Conservation (phyloP, 2,888 invertebrate species). For the Drosophila neotestacea region DNA sequence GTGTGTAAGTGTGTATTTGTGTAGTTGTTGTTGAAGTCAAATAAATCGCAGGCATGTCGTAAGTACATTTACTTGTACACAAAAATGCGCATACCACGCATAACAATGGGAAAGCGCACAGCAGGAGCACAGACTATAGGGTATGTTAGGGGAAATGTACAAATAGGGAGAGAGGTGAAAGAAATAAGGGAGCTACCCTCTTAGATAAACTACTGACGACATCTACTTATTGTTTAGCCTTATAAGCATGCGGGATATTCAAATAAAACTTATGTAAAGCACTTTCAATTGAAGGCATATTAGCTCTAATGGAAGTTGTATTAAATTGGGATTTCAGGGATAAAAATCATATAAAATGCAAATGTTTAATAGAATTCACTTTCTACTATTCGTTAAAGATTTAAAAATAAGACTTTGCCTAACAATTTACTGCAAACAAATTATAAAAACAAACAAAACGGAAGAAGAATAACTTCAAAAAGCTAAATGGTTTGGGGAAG, state of each 20-base stretch:
- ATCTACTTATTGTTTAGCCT: slow-evolving; percentile 55
- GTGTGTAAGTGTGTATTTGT: slow-evolving; percentile 14
- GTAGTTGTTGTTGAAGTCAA: slow-evolving; percentile 58
- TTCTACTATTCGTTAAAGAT: neutral
- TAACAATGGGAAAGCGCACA: slow-evolving; percentile 66
- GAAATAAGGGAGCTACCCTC: slow-evolving; percentile 1
- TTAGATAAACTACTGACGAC: slow-evolving; percentile 55
- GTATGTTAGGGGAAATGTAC: neutral
- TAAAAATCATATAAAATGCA: neutral
- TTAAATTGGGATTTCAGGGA: neutral
- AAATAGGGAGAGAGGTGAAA: neutral
- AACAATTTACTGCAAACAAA: neutral
- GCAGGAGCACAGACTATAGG: slow-evolving; percentile 6
- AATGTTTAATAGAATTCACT: neutral
- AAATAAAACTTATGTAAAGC: slow-evolving; percentile 37
- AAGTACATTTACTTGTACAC: slow-evolving; percentile 60
- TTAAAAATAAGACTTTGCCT: neutral
- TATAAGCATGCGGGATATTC: slow-evolving; percentile 55
- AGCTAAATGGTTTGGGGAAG: too few species aligned
- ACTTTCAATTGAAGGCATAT: slow-evolving; percentile 17
- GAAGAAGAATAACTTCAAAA: neutral
- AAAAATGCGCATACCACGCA: slow-evolving; percentile 71
- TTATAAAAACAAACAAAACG: neutral
- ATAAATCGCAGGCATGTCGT: slow-evolving; percentile 74
- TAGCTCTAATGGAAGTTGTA: neutral